These are phyloP conservation scores for Phataginus tetradactyla DNA, from an alignment of 2,797 vertebrate genomes.

Conservation along the genomic window DNA sequence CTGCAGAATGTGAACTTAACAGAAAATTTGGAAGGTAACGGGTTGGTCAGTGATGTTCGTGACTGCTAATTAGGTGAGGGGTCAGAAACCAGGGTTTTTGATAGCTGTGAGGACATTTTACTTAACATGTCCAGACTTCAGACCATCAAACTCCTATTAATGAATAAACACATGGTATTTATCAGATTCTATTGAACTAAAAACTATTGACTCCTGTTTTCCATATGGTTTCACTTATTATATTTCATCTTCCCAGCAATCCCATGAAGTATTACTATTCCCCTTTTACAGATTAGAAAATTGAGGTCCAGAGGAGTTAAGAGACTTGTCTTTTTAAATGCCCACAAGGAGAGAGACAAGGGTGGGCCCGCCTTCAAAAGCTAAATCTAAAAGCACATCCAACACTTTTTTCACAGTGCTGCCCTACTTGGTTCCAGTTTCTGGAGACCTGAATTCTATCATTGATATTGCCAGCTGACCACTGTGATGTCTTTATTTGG, in stretches of 20 bases:
- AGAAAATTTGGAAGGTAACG: not conserved
- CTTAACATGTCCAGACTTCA: not conserved
- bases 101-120: not conserved
- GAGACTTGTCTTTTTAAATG: not conserved
- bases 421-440: slow-evolving; percentile 30
- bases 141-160: not conserved
- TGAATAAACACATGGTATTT: not conserved
- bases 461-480: slow-evolving; percentile 65
- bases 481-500: slow-evolving; percentile 78
- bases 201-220: not conserved
- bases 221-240: not conserved
- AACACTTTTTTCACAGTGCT: not conserved
- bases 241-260: not conserved
- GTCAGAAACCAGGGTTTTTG: not conserved
- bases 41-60: not conserved
- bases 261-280: not conserved
- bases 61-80: not conserved
- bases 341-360: not conserved
- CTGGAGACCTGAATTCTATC: slow-evolving; percentile 65
- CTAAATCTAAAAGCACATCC: not conserved
- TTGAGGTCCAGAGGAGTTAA: not conserved
- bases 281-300: slow-evolving; percentile 10
- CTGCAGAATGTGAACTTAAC: not conserved
- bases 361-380: not conserved
- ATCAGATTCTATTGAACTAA: not conserved